These are phyloP conservation scores for Apamea anceps DNA, from an alignment of 2,888 invertebrate species.

Conservation along the genomic window DNA sequence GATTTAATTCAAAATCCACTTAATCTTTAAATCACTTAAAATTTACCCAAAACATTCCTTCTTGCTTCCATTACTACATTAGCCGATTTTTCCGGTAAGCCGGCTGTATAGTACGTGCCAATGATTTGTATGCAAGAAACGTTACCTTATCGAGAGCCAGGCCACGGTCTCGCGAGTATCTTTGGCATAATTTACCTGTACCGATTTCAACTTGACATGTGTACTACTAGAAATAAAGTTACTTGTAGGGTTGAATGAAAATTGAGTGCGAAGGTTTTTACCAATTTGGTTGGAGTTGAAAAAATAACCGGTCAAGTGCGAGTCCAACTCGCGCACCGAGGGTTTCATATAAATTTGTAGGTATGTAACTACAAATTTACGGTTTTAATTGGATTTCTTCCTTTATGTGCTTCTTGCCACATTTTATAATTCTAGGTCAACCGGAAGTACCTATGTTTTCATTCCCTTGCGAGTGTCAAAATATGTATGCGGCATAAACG, in stretches of 20 bases:
- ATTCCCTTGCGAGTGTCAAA: too few species aligned
- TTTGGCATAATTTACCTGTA: conserved; percentile 32
- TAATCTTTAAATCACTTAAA: neutral
- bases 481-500: too few species aligned
- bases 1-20: neutral
- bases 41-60: neutral
- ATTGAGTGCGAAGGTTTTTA: neutral
- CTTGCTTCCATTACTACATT: neutral
- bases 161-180: conserved; percentile 3
- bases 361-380: too few species aligned
- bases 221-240: conserved; percentile 3
- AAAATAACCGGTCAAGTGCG: neutral
- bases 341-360: too few species aligned
- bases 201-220: neutral
- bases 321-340: too few species aligned
- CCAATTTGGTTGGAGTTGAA: neutral
- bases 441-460: too few species aligned
- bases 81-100: conserved; percentile 21
- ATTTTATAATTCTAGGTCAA: too few species aligned
- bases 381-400: too few species aligned
- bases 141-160: conserved; percentile 32
- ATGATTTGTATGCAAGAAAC: conserved; percentile 40
- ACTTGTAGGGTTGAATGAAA: neutral
- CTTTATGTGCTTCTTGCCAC: too few species aligned
- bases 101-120: neutral